Conservation (phyloP, 2,113 vertebrate species). For the Columba janthina region DNA sequence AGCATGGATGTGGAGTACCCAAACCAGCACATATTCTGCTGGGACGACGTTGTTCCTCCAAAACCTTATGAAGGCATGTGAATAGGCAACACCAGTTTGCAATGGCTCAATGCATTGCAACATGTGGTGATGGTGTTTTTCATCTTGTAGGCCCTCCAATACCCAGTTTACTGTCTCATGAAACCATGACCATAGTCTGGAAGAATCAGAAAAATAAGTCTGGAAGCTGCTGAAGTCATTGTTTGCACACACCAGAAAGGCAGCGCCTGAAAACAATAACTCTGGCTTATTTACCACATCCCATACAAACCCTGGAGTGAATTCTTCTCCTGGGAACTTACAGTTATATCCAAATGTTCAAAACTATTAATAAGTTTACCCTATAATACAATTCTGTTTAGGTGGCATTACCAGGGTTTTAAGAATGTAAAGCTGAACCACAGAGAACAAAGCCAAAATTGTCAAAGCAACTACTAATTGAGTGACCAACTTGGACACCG, state of each 20-base stretch:
- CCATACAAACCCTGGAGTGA: conserved; percentile 70
- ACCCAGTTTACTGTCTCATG: conserved; percentile 51
- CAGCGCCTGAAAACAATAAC: conserved; percentile 68
- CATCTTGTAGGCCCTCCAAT: conserved; percentile 37
- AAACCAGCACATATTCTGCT: background rate
- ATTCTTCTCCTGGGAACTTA: conserved; percentile 72
- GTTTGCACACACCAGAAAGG: conserved; percentile 72
- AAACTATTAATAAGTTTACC: conserved; percentile 67
- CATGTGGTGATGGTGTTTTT: conserved; percentile 55
- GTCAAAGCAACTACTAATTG: conserved; percentile 54
- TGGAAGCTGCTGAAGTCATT: conserved; percentile 71
- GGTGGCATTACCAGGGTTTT: conserved; percentile 61
- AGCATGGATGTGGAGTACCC: background rate
- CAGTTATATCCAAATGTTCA: conserved; percentile 67
- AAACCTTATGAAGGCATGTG: background rate
- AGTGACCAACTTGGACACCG: conserved; percentile 46
- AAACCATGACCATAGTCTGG: conserved; percentile 59
- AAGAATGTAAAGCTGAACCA: conserved; percentile 44
- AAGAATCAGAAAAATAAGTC: conserved; percentile 71
- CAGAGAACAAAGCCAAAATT: conserved; percentile 57
- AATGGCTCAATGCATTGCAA: background rate
- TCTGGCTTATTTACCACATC: conserved; percentile 65
- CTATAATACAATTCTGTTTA: conserved; percentile 63
- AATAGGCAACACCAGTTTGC: conserved; percentile 23
- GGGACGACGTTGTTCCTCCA: background rate